Conservation (phyloP, 2,797 vertebrate genomes). For the Trachurus trachurus region DNA sequence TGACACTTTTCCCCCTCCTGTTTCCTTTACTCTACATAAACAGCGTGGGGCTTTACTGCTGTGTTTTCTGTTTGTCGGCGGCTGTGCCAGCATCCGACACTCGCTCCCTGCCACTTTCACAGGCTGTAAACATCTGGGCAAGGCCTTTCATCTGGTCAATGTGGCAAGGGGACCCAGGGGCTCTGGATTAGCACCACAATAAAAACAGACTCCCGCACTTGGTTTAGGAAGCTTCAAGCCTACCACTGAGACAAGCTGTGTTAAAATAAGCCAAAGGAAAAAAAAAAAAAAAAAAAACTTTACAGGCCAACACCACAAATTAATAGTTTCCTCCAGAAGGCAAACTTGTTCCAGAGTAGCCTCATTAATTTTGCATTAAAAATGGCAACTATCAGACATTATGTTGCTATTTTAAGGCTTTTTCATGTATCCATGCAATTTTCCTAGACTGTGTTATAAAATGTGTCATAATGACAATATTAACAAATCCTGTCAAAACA, state of each 20-base stretch:
- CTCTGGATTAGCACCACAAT: constrained; percentile 84
- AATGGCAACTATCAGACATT: constrained; percentile 60
- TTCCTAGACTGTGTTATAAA: neutral
- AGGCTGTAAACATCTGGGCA: constrained; percentile 87
- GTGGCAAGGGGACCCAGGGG: constrained; percentile 84
- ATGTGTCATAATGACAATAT: neutral
- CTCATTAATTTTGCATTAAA: constrained; percentile 83
- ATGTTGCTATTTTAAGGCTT: constrained; percentile 38
- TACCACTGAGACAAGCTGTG: constrained; percentile 74
- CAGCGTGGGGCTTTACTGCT: constrained; percentile 84
- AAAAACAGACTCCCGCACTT: constrained; percentile 79
- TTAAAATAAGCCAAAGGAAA: constrained; percentile 54
- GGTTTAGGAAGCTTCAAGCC: constrained; percentile 77
- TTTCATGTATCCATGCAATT: constrained; percentile 8
- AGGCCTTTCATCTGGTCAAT: constrained; percentile 88
- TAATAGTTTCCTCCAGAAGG: constrained; percentile 86
- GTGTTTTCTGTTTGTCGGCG: constrained; percentile 85
- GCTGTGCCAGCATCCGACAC: constrained; percentile 82
- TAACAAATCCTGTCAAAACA: neutral
- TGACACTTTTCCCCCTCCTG: constrained; percentile 62
- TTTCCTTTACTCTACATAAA: constrained; percentile 76
- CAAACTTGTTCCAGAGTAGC: constrained; percentile 73
- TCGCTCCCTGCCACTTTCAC: constrained; percentile 86
- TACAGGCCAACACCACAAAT: constrained; percentile 83
- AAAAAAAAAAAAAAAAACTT: constrained; percentile 57